Conservation (phyloP, 2,113 vertebrate genomes). For the Butorides virescens region DNA sequence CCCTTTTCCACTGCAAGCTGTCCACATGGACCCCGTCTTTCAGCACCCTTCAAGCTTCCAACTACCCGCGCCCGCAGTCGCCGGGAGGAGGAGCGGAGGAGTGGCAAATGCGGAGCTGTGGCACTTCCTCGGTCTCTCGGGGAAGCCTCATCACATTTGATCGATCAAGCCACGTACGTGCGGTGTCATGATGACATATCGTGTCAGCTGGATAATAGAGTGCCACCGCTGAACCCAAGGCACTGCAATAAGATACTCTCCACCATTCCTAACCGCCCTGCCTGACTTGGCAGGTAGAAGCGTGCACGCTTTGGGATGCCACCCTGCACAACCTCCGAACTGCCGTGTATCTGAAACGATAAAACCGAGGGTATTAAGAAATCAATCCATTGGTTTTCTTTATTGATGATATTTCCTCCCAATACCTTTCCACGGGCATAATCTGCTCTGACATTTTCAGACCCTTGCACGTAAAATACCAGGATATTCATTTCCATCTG, state of each 20-base stretch:
- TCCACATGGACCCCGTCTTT: neutral
- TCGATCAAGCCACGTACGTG: neutral
- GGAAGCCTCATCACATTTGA: neutral
- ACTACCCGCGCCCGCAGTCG: rapidly evolving
- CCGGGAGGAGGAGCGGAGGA: rapidly evolving
- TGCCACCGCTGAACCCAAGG: neutral
- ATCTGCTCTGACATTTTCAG: neutral
- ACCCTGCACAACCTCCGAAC: neutral
- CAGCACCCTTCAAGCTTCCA: neutral
- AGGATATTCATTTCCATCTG: neutral
- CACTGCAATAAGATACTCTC: neutral
- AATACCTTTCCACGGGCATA: neutral
- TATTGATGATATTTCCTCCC: neutral
- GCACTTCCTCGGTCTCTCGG: rapidly evolving
- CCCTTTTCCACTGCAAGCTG: neutral
- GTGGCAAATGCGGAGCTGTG: rapidly evolving
- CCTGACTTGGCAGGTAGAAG: neutral
- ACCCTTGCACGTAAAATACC: neutral
- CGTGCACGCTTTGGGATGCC: rapidly evolving
- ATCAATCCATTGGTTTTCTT: neutral
- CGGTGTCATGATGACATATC: neutral
- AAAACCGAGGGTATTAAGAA: neutral
- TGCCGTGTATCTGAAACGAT: neutral
- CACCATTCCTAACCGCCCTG: neutral
- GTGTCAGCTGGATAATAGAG: neutral